phyloP scores from a whole-genome alignment of 2,797 vertebrate species.

The Toxotes lorentzi region DNA sequence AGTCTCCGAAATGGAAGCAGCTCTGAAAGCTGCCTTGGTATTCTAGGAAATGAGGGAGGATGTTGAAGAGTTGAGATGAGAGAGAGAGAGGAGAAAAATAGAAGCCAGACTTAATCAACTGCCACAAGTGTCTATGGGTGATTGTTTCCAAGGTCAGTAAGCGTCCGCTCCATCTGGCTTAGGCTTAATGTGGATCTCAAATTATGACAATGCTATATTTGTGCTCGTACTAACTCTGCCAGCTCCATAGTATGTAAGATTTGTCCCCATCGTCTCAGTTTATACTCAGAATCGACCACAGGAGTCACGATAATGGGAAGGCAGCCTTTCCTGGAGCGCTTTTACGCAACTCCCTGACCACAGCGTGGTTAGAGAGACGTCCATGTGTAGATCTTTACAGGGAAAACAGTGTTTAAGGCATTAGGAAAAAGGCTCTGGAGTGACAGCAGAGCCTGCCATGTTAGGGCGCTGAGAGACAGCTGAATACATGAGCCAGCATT shows the following conservation, averaged over 20 bases:
- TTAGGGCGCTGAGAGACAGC: slow-evolving; percentile 80
- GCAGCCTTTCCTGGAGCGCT: slow-evolving; percentile 70
- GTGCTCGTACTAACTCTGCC: slow-evolving; percentile 57
- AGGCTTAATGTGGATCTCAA: slow-evolving; percentile 50
- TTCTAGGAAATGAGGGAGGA: slow-evolving; percentile 82
- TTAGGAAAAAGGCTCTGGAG: slow-evolving; percentile 81
- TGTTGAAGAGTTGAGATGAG: slow-evolving; percentile 2
- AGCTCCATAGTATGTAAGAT: slow-evolving; percentile 49
- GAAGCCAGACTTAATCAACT: slow-evolving; percentile 59
- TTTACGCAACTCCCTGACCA: slow-evolving; percentile 77
- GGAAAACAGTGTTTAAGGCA: slow-evolving; percentile 87
- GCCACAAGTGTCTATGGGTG: slow-evolving; percentile 39
- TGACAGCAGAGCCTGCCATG: slow-evolving; percentile 84
- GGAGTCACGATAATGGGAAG: slow-evolving; percentile 77
- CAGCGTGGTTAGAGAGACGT: slow-evolving; percentile 75
- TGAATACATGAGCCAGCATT: slow-evolving; percentile 83
- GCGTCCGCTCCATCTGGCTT: slow-evolving; percentile 32
- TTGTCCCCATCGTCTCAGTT: slow-evolving; percentile 71
- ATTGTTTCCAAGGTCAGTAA: slow-evolving; percentile 61
- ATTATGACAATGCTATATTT: slow-evolving; percentile 72
- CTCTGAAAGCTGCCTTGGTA: slow-evolving; percentile 98
- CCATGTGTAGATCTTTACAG: slow-evolving; percentile 78
- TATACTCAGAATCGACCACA: slow-evolving; percentile 70
- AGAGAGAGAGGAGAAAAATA: slow-evolving; percentile 42
- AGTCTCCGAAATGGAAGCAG: slow-evolving; percentile 95